Evolutionary conservation across 2,888 invertebrate genomes (phyloP).

Genomic region (Cheilosia vulpina): DNA sequence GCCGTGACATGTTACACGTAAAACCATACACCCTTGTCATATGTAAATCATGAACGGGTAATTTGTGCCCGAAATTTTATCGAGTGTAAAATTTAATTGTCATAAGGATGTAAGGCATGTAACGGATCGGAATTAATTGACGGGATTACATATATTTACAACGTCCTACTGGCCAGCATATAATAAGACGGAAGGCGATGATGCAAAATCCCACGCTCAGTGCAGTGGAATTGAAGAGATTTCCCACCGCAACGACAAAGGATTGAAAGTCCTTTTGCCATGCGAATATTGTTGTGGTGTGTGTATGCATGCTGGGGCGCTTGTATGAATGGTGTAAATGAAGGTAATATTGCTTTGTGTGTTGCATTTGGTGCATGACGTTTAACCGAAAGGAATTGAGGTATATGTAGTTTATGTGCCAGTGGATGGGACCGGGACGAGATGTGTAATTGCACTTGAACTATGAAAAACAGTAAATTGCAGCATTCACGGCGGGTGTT

Average conservation of each 20-base stretch:
- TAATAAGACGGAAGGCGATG: constrained; percentile 44
- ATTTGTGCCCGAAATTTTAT: constrained; percentile 69
- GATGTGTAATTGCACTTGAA: constrained; percentile 40
- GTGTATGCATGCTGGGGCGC: background rate
- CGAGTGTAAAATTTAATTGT: constrained; percentile 73
- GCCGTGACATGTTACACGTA: constrained; percentile 51
- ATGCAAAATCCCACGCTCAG: constrained; percentile 5
- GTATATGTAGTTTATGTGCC: constrained; percentile 29
- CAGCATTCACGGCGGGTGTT: constrained; percentile 4
- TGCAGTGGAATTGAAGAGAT: constrained; percentile 16
- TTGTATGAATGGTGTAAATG: constrained; percentile 16
- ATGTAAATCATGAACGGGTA: constrained; percentile 71
- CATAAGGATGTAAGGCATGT: constrained; percentile 59
- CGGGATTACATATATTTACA: constrained; percentile 19
- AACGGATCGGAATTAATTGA: constrained; percentile 20
- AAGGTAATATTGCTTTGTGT: constrained; percentile 59
- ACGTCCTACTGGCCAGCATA: constrained; percentile 6
- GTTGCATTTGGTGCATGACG: constrained; percentile 67
- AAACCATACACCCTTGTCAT: constrained; percentile 45
- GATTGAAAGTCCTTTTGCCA: constrained; percentile 38
- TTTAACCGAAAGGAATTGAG: constrained; percentile 61
- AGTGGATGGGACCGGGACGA: constrained; percentile 49
- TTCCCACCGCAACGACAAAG: constrained; percentile 35
- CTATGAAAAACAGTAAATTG: constrained; percentile 30
- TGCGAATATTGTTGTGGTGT: background rate